Evolutionary conservation across 2,888 invertebrate species (phyloP).

Genomic region (Anoncus sp.): DNA sequence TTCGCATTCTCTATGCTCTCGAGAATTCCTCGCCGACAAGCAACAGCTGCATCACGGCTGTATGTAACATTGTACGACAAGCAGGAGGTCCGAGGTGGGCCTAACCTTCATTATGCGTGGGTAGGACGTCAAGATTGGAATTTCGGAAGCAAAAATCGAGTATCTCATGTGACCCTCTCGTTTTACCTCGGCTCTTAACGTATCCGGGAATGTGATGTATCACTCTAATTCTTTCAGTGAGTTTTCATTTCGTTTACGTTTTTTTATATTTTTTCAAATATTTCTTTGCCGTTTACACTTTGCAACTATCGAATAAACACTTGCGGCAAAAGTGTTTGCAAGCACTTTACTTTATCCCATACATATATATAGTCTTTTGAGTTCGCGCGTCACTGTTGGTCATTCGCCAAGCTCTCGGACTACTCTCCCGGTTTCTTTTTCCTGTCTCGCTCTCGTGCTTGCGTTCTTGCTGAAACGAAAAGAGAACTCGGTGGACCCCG

Average conservation of each 20-base stretch:
- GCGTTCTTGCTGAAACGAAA: constrained; percentile 45
- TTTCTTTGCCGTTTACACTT: background rate
- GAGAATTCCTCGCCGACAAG: constrained; percentile 8
- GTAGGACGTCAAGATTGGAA: constrained; percentile 32
- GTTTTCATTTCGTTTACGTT: background rate
- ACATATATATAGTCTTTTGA: background rate
- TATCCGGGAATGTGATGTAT: constrained; percentile 56
- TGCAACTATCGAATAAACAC: background rate
- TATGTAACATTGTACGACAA: constrained; percentile 16
- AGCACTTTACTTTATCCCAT: constrained; percentile 11
- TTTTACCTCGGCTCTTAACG: constrained; percentile 28
- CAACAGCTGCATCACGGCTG: background rate
- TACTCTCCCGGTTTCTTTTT: constrained; percentile 29
- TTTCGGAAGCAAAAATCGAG: constrained; percentile 40
- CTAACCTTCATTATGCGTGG: background rate
- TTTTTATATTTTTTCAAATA: background rate
- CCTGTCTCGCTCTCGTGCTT: constrained; percentile 37
- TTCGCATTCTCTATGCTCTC: background rate
- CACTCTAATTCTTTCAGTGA: constrained; percentile 8
- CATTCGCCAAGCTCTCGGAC: background rate
- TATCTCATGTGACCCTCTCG: constrained; percentile 4
- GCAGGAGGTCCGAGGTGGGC: background rate
- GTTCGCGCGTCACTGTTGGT: background rate
- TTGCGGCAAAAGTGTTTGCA: background rate
- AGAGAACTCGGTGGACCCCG: constrained; percentile 40